Evolutionary conservation across 2,113 vertebrate genomes (phyloP).

Genomic region (Microcebus griseorufus): DNA sequence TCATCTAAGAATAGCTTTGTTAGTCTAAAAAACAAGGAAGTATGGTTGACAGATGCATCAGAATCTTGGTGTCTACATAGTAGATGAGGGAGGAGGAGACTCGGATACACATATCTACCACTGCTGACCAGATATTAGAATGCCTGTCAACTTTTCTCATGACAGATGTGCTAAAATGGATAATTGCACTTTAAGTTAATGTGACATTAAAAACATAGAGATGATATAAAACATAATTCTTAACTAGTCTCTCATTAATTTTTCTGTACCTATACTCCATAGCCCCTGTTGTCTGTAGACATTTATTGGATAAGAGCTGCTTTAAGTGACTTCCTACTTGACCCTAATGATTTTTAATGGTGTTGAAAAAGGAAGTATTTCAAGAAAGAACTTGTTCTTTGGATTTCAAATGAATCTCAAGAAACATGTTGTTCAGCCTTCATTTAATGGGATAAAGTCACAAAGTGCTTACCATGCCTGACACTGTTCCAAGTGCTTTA

Average conservation of each 20-base stretch:
- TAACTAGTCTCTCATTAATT: slow-evolving; percentile 75
- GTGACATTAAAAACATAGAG: slow-evolving; percentile 79
- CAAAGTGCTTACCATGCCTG: background rate
- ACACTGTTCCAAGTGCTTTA: background rate
- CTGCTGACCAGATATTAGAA: slow-evolving; percentile 68
- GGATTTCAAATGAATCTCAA: background rate
- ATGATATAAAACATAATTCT: slow-evolving; percentile 79
- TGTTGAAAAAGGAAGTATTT: slow-evolving; percentile 70
- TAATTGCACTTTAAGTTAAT: slow-evolving; percentile 72
- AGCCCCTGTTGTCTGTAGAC: slow-evolving; percentile 51
- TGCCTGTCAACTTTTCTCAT: slow-evolving; percentile 49
- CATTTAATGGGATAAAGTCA: background rate
- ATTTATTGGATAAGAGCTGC: slow-evolving; percentile 75
- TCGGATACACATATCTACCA: slow-evolving; percentile 71
- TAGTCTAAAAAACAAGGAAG: slow-evolving; percentile 48
- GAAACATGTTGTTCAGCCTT: background rate
- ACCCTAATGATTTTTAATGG: slow-evolving; percentile 74
- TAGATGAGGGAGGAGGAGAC: slow-evolving; percentile 10
- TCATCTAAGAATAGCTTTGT: slow-evolving; percentile 55
- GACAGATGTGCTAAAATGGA: slow-evolving; percentile 65
- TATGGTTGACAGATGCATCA: slow-evolving; percentile 56
- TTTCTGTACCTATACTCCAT: slow-evolving; percentile 74
- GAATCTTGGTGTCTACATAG: background rate
- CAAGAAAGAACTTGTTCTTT: slow-evolving; percentile 32
- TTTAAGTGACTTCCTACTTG: slow-evolving; percentile 57